Base-by-base conservation (phyloP, 2,113 vertebrate species). In the Stigmatopora nigra region DNA sequence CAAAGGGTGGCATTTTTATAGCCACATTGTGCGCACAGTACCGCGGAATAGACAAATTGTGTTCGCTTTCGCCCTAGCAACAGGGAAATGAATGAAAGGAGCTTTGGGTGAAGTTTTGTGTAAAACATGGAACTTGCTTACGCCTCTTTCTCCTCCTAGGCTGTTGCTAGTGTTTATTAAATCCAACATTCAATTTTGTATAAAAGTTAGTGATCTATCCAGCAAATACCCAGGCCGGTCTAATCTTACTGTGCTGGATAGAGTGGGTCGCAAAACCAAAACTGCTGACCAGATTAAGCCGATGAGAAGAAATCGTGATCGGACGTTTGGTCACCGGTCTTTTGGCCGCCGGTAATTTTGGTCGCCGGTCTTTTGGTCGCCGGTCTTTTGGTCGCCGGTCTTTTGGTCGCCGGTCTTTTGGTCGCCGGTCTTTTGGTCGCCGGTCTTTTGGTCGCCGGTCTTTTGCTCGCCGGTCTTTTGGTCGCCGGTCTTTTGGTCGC, bases 181-280 rank as follows among this genome's bases (percentile, higher is more conserved):
- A 74, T 87, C 89, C 84, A 88, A 89, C 90, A 88, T 91, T 92
- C 90, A 91, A 88, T 91, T 76, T 91, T 90, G 89, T 93, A 91
- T 93, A 92, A 91, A 93, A 94, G 93, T 93, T 93, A 93, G 92
- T 88, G 87, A 90, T 89, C 90, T 90, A 92, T 91, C 88, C 80
- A 90, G 90, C 87, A 88, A 90, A 90, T 86, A 89, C 82, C 88
- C 85, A 84, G 89, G 84, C 86, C 89, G 78, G 89, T 93, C 93
- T 92, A 91, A 92, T 93, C 90, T 71, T 41, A 67, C 72, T 5
- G 61, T 68, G 7, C 75, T 70, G 73, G 73, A 86, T 65, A 76
- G 78, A 82, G 76, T 81, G 75, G 81, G 90, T 86, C 89, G 89
- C 89, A 91, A 92, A 93, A 92, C 92, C 1, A 91, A 71, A 69